Evolutionary conservation across 2,113 vertebrate genomes (phyloP), one percentile per base, ranked within the genome.

Genomic region (Plectropomus leopardus): DNA sequence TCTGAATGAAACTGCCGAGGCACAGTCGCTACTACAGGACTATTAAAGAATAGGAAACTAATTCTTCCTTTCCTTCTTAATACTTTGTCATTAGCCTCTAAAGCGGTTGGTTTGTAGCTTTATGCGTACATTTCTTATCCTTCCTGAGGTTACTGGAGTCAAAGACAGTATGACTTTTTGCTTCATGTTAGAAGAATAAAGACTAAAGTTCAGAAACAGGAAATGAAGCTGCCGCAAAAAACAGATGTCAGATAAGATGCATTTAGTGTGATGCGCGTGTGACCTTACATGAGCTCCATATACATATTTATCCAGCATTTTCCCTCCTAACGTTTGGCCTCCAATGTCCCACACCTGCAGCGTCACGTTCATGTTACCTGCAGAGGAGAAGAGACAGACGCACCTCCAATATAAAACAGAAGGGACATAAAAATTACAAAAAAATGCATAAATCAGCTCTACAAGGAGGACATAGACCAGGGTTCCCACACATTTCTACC

Each of bases 291-390:
- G 97, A 90, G 98, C 97, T 92, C 98, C 98, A 69, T 98, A 99
- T 82, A 98, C 93, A 78, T 99, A 99, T 96, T 99, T 99, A 95
- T 99, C 98, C 94, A 99, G 92, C 98, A 99, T 99, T 90, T 97
- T 98, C 82, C 98, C 98, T 93, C 98, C 98, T 87, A 99, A 95
- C 0, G 98, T 98, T 96, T 99, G 98, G 34, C 98, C 98, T 72
- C 98, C 98, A 44, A 99, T 98, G 92, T 99, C 98, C 98, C 97
- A 99, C 74, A 99, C 96, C 94, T 99, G 98, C 91, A 99, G 95
- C 63, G 98, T 97, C 89, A 98, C 97, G 63, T 99, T 99, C 93
- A 98, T 66, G 91, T 98, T 99, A 81, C 98, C 98, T 99, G 85
- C 8, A 51, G 91, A 83, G 76, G 86, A 75, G 88, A 89, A 78